Percentiles rank a stretch among this genome's conserved stretches.
Evolutionary conservation across 1,140 invertebrate genomes (phyloP).

Genomic region (Drosophila mayri): DNA sequence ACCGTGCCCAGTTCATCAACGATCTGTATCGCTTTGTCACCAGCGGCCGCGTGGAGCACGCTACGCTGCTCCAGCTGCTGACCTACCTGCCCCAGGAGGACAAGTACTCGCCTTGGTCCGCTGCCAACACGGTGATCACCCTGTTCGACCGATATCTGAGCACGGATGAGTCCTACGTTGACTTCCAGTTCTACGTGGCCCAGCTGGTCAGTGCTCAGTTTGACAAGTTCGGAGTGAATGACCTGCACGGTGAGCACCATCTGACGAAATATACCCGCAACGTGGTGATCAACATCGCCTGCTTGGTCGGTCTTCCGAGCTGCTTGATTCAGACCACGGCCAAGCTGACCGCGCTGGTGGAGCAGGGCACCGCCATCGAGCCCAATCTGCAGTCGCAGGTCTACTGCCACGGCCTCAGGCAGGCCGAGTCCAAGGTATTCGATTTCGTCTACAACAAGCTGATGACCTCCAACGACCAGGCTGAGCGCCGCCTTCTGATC

Average conservation of each 20-base stretch:
- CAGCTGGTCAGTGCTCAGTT: conserved; percentile 78
- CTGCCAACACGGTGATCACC: conserved; percentile 83
- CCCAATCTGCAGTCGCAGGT: conserved; percentile 84
- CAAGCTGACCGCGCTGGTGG: conserved; percentile 81
- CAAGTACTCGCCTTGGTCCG: conserved; percentile 88
- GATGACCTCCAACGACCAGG: conserved; percentile 86
- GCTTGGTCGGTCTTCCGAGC: conserved; percentile 84
- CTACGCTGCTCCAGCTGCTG: conserved; percentile 85
- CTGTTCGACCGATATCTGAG: conserved; percentile 78
- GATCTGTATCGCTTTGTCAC: conserved; percentile 90
- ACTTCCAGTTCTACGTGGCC: conserved; percentile 63
- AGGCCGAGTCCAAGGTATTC: conserved; percentile 88
- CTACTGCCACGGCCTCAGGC: conserved; percentile 89
- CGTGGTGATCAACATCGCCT: conserved; percentile 85
- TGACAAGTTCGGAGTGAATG: conserved; percentile 81
- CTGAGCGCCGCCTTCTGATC: conserved; percentile 86
- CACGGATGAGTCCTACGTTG: conserved; percentile 50
- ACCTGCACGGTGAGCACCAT: conserved; percentile 77
- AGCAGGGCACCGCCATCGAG: conserved; percentile 74
- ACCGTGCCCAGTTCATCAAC: conserved; percentile 92
- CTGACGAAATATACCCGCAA: conserved; percentile 80
- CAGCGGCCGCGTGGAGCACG: conserved; percentile 86
- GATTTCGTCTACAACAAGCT: conserved; percentile 88
- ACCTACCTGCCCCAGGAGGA: conserved; percentile 87
- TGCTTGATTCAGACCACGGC: conserved; percentile 85